Base-by-base conservation (phyloP, 2,797 vertebrate species). In the Hipposideros larvatus region DNA sequence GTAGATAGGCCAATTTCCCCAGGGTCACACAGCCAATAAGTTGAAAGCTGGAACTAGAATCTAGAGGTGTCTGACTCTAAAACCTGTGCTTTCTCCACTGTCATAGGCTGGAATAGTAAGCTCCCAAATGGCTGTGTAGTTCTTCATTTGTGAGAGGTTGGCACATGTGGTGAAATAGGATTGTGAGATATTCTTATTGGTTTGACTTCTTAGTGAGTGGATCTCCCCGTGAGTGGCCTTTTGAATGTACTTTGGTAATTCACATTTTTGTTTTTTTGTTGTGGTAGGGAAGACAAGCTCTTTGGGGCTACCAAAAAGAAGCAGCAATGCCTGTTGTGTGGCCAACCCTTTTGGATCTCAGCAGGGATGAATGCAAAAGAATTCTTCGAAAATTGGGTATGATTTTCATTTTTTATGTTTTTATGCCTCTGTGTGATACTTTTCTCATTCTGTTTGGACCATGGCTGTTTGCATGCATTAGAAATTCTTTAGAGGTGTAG, bases 311-410 rank as follows among this genome's bases (percentile, higher is more conserved):
- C 41, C 98, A 98, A 97, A 96, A 97, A 96, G 84, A 98, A 97
- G 98, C 98, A 97, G 99, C 98, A 98, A 99, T 99, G 99, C 99
- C 99, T 55, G 99, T 99, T 98, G 99, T 99, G 97, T 99, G 99
- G 99, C 99, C 99, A 93, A 99, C 99, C 94, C 99, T 99, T 97
- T 99, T 99, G 86, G 99, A 99, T 98, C 99, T 99, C 97, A 99
- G 99, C 98, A 99, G 99, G 96, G 99, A 99, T 98, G 99, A 99
- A 96, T 99, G 99, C 98, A 99, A 99, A 98, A 98, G 99, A 97
- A 99, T 99, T 98, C 99, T 99, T 96, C 99, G 99, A 97, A 99
- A 99, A 99, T 98, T 99, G 97, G 99, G 99, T 99, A 98, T 97
- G 98, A 80, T 97, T 63, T 92, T 85, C 2, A 93, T 96, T 97